Evolutionary conservation across 2,888 invertebrate genomes (phyloP), one percentile per base, ranked within the genome.

Genomic region (Physocephala rufipes): DNA sequence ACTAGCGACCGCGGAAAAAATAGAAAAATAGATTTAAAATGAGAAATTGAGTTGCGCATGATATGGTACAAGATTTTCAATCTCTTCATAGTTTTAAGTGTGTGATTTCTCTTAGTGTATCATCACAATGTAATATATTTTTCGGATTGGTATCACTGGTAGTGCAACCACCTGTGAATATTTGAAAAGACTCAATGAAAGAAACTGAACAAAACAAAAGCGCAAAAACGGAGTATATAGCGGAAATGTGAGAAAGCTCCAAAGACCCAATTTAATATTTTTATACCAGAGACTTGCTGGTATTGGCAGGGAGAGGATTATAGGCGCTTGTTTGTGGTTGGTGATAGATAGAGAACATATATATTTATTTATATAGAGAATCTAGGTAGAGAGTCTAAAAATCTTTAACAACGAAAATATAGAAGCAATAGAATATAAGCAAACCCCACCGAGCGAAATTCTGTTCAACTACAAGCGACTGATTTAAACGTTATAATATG

Each of bases 141-240:
- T 62, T 21, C 1, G 28, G n/a, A 15, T 65, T 53, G 65, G 65
- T 28, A 65, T 12, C 65, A 53, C 36, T 65, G 36, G 21, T 13
- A 66, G 36, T 66, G 66, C 65, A 66, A 66, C 66, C 66, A 66
- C 66, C 66, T 66, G 66, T 66, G 43, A 55, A 43, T 12, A 55
- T 30, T 15, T 9, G 5, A 13, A 28, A 24, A 36, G 53, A 36
- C 9, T 36, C 36, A 30, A 53, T 21, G 43, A 55, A 36, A 21
- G 26, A 55, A 66, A 47, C 53, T 12, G 53, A 55, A 36, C 55
- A 66, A 36, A 66, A 66, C 66, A 66, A 66, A 66, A 55, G 43
- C 36, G 2, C 28, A 66, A 49, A 55, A 30, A 53, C 30, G 19
- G 28, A 64, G 49, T n/a, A 19, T 30, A 36, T 21, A 45, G 1